Evolutionary conservation across 1,140 invertebrate genomes (phyloP), one percentile per base, ranked within the genome.

Genomic region (Leptinotarsa defecta): DNA sequence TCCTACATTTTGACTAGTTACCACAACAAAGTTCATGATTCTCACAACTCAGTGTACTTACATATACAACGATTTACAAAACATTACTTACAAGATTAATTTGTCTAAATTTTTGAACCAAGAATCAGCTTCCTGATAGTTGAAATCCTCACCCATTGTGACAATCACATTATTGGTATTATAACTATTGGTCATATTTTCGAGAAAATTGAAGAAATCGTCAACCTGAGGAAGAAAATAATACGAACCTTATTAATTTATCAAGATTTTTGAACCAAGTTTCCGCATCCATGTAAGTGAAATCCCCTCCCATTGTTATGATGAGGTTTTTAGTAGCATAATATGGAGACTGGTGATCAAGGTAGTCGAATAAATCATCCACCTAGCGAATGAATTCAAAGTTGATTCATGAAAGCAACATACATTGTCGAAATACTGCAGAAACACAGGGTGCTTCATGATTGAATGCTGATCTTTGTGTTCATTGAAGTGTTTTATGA

Each of bases 91-190:
- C 94, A 91, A 89, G 76, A 97, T 96, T 3, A 98, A 88, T 85
- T 94, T 95, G 84, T 98, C 96, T 83, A 98, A 82, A 84, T 98
- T 98, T 77, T 89, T 91, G 83, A 90, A 98, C 91, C 94, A 96
- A 80, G 91, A 89, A 76, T 92, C 87, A 2, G 96, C 96, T 84
- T 93, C 89, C 83, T 95, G 92, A 85, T 96, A 98, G 73, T 93
- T 90, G 83, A 98, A 98, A 87, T 98, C 97, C 77, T 92, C 92
- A 0, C 97, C 97, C 96, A 98, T 98, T 3, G 96, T 96, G 67
- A 97, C 87, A 75, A 97, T 88, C 6, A 97, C 87, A 84, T 97
- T 92, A 80, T 93, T 91, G 0, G 91, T 90, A 52, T 85, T 85
- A 82, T 91, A 93, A 2, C 82, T 81, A 52, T 86, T 78, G 0